A percentile compares a stretch with the other conserved stretches of the same genome.
phyloP scores from a whole-genome alignment of 2,113 vertebrate species.

The Pantherophis guttatus region DNA sequence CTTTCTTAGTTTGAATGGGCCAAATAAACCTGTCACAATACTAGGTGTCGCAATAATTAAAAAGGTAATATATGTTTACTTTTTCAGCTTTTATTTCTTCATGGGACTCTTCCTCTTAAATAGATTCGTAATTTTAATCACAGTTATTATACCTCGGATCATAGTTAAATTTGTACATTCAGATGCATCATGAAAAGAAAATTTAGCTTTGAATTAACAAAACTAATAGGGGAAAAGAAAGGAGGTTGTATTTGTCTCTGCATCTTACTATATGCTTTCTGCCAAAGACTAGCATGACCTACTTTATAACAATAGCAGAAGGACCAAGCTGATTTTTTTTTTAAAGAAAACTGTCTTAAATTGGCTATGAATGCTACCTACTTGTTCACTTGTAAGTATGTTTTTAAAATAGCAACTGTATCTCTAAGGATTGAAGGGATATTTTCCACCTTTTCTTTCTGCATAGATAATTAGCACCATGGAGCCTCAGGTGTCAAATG shows the following conservation, averaged over 20 bases:
- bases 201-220: constrained; percentile 76
- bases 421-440: constrained; percentile 60
- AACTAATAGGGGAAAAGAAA: constrained; percentile 54
- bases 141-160: constrained; percentile 77
- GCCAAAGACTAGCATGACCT: constrained; percentile 70
- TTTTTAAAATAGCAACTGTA: constrained; percentile 62
- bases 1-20: constrained; percentile 52
- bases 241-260: constrained; percentile 60
- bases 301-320: constrained; percentile 75
- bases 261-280: constrained; percentile 74
- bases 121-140: constrained; percentile 79
- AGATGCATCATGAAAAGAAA: constrained; percentile 76
- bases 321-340: constrained; percentile 61
- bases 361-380: constrained; percentile 68
- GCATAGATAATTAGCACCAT: constrained; percentile 99
- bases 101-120: constrained; percentile 76
- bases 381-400: constrained; percentile 57
- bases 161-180: constrained; percentile 79
- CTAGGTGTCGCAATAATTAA: constrained; percentile 74
- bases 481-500: constrained; percentile 99
- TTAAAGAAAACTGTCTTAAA: constrained; percentile 59
- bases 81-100: constrained; percentile 67
- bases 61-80: constrained; percentile 77
- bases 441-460: constrained; percentile 50
- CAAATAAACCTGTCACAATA: constrained; percentile 72